These are phyloP conservation scores for Trichogramma evanescens DNA, from an alignment of 2,888 invertebrate genomes.

Conservation along the genomic window DNA sequence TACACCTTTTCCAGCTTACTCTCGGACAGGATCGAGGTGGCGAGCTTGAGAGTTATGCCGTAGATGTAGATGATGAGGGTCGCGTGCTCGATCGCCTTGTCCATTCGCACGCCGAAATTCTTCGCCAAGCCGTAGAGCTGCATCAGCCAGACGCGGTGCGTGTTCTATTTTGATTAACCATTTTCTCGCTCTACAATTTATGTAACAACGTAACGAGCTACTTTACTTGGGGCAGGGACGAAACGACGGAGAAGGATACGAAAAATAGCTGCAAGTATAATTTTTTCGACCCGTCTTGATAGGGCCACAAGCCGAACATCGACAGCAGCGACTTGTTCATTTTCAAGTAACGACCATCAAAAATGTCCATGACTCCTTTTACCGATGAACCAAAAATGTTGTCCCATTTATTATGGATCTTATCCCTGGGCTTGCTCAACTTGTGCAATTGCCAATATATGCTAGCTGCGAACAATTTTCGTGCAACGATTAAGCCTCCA, in stretches of 20 bases:
- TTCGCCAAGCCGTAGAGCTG: conserved; percentile 2
- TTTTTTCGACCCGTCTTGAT: not conserved
- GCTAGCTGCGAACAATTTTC: no score
- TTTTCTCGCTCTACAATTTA: not conserved
- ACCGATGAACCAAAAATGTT: no score
- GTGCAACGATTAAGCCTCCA: no score
- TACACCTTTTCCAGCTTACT: conserved; percentile 1
- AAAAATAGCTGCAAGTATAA: not conserved
- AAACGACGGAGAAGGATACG: not conserved
- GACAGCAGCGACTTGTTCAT: conserved; percentile 1
- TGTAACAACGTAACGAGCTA: not conserved
- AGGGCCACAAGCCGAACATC: not conserved
- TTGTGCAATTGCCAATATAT: no score
- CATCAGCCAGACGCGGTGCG: not conserved
- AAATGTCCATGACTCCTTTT: conserved; percentile 1
- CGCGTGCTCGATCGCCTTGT: conserved; percentile 5
- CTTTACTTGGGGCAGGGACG: not conserved
- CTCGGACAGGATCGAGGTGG: conserved; percentile 1
- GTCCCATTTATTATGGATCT: no score
- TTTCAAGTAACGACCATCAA: not conserved
- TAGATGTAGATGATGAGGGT: conserved; percentile 1
- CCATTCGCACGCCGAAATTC: conserved; percentile 4
- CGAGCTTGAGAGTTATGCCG: conserved; percentile 1
- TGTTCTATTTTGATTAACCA: not conserved
- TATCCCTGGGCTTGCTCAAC: no score